Base-by-base conservation (phyloP, 2,113 vertebrate genomes). In the Pelvicachromis taeniatus region DNA sequence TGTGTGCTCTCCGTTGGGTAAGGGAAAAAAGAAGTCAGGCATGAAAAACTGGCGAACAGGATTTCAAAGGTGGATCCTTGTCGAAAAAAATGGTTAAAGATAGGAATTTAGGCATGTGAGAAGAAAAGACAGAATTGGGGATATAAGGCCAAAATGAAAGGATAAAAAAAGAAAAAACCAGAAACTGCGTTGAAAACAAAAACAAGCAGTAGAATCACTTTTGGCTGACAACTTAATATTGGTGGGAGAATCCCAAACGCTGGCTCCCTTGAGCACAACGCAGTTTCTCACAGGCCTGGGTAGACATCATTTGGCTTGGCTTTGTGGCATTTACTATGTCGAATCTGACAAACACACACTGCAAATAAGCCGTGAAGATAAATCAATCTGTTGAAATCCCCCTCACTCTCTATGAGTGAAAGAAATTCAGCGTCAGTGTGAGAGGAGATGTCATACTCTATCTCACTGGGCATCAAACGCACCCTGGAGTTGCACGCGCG, bases 391-490 rank as follows among this genome's bases (percentile, higher is more conserved):
- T 54, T 35, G 23, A 85, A 85, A 87, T 26, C 9, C 65, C 45
- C 77, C 58, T 85, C 63, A 6, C 58, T 82, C 77, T 82, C 23
- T 50, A 80, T 75, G 78, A 48, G 9, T 8, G 63, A 73, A 70
- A 73, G 23, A 53, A 56, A 84, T 81, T 85, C 68, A 1, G 52
- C 38, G 17, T 89, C 82, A 55, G 40, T 7, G 35, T 48, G 58
- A 88, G 86, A 70, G 84, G 83, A 91, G 52, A 90, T 82, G 85
- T 89, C 87, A 87, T 61, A 91, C 82, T 94, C 92, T 82, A 89
- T 91, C 86, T 89, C 83, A 9, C 61, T 42, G 88, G 88, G 84
- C 86, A 85, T 94, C 92, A 92, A 93, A 93, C 75, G 59, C 29
- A 82, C 84, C 86, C 89, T 2, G 59, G 61, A 87, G 89, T 82